These are phyloP conservation scores for Lasioglossum villosulum DNA, from an alignment of 2,888 invertebrate genomes.

Conservation along the genomic window DNA sequence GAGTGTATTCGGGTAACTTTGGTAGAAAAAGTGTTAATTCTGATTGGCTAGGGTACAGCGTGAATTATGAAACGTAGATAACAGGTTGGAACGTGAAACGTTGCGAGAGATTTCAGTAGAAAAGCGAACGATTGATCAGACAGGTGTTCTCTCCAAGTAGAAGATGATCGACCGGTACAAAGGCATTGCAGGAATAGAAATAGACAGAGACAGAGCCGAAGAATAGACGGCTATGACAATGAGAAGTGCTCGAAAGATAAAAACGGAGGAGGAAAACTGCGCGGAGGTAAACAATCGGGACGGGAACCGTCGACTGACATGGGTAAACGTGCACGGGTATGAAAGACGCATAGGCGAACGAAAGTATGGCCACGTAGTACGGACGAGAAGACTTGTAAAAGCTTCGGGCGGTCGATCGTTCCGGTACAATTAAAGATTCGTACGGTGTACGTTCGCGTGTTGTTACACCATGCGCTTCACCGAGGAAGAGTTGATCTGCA, in stretches of 20 bases:
- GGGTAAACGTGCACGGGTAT: neutral
- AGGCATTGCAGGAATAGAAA: neutral
- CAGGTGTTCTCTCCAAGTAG: neutral
- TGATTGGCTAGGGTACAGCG: neutral
- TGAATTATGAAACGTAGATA: neutral
- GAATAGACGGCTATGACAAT: neutral
- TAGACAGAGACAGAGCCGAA: neutral
- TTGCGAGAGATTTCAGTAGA: neutral
- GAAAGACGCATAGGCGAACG: neutral
- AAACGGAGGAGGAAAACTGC: neutral
- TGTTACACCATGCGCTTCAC: neutral
- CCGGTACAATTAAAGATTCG: neutral
- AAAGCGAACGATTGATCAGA: neutral
- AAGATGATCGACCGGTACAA: neutral
- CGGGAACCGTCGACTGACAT: neutral
- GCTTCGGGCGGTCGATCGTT: neutral
- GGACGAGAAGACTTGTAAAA: neutral
- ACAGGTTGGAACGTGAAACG: neutral
- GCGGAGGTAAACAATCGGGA: neutral
- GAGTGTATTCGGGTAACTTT: neutral
- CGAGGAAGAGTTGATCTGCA: neutral
- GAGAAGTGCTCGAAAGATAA: neutral
- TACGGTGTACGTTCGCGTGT: neutral
- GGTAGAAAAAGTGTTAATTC: neutral
- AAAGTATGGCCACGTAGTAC: neutral